Evolutionary conservation across 2,888 invertebrate species (phyloP).

Genomic region (Heterodera filipjevi): DNA sequence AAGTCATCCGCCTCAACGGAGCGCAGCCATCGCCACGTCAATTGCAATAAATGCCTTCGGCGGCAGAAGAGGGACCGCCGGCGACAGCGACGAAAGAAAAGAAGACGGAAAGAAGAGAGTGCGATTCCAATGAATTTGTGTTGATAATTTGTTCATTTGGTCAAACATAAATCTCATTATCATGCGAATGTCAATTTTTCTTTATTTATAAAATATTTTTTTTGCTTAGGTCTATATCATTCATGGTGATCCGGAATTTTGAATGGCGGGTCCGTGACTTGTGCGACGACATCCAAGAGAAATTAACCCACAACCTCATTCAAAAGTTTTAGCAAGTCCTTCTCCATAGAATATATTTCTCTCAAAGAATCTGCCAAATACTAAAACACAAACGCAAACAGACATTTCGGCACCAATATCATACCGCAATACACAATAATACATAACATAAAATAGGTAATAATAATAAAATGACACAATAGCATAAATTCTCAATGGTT

Average conservation of each 20-base stretch:
- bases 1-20: neutral
- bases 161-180: neutral
- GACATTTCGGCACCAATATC: too few species aligned
- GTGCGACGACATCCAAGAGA: too few species aligned
- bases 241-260: too few species aligned
- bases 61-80: neutral
- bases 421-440: neutral
- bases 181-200: too few species aligned
- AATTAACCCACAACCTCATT: too few species aligned
- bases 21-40: slow-evolving; percentile 7
- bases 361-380: too few species aligned
- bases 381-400: too few species aligned
- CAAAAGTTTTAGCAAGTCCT: too few species aligned
- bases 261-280: too few species aligned
- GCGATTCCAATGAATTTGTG: slow-evolving; percentile 30
- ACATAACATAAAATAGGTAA: neutral
- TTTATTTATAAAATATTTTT: too few species aligned
- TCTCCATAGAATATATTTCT: too few species aligned
- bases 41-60: neutral
- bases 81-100: neutral
- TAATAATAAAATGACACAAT: slow-evolving; percentile 9
- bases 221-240: too few species aligned
- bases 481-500: slow-evolving; percentile 12
- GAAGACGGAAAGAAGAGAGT: slow-evolving; percentile 25
- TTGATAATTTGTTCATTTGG: neutral